Base-by-base conservation (phyloP, 2,113 vertebrate species). In the Lota lota region DNA sequence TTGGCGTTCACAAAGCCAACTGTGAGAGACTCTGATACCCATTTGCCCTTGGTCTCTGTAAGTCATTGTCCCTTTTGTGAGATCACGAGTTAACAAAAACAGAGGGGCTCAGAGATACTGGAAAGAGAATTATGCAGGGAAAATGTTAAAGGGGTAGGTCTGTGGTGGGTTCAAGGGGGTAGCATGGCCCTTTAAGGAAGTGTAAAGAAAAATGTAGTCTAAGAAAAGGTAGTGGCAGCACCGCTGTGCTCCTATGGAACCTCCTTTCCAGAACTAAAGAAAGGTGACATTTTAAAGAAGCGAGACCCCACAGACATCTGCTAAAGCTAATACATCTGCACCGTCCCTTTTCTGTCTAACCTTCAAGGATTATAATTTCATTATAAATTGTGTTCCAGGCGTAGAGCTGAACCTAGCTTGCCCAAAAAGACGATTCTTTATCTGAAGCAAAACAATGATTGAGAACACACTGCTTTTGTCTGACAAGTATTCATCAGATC, bases 1-100 rank as follows among this genome's bases (percentile, higher is more conserved):
- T 66, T 64, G 40, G 40, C 40, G 12, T 62, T 58, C 36, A 68
- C 64, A 33, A 50, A 24, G 65, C 10, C 64, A 56, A 47, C 17
- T 15, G 61, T 64, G 57, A 67, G 57, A 67, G 16, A 56, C 70
- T 69, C 18, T 62, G 54, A 65, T 18, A 8, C 0, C 54, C 3
- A 1, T 12, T 70, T 76, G 56, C 17, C 54, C 28, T 68, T 28
- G 15, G n/a, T 61, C 54, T 81, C 50, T 84, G 70, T 63, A 24
- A 73, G 47, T 33, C 20, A 5, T 71, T 84, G 70, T 72, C 53
- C 57, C 58, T 10, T 7, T 22, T 77, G 40, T 47, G 40, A 10
- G 40, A 47, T 47, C 40, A 11, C 40, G 10, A 47, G 8, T 47
- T 47, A 47, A 47, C 40, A 47, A 47, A 12, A 47, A 47, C 12